Evolutionary conservation across 1,140 invertebrate species (phyloP).

Genomic region (Harlomillsia oculata): DNA sequence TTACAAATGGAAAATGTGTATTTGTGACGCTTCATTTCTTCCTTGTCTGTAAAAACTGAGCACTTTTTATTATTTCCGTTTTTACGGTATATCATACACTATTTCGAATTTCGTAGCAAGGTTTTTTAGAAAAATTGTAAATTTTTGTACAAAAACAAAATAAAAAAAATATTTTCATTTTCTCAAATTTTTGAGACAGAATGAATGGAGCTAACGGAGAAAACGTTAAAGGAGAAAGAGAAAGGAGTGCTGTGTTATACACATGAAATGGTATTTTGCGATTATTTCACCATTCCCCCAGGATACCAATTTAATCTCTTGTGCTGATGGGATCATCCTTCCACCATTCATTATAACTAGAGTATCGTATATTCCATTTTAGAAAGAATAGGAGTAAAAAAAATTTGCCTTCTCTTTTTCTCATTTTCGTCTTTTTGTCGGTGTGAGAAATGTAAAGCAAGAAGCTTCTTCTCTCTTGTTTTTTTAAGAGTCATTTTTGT

Average conservation of each 20-base stretch:
- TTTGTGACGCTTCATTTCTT: constrained; percentile 35
- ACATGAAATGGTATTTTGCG: constrained; percentile 35
- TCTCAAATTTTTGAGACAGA: neutral
- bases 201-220: neutral
- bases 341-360: constrained; percentile 19
- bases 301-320: constrained; percentile 35
- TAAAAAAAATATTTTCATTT: too few species aligned
- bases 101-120: too few species aligned
- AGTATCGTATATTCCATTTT: constrained; percentile 6
- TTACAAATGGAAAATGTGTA: constrained; percentile 35
- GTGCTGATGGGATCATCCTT: constrained; percentile 35
- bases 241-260: constrained; percentile 10
- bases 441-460: neutral
- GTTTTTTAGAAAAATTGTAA: too few species aligned
- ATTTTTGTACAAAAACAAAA: too few species aligned
- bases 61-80: too few species aligned
- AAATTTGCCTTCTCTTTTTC: neutral
- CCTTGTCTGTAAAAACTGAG: too few species aligned
- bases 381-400: too few species aligned
- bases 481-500: too few species aligned
- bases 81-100: too few species aligned
- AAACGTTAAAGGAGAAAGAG: neutral
- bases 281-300: constrained; percentile 35
- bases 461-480: neutral
- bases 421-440: neutral